phyloP scores from a whole-genome alignment of 35 echinoderm and acorn worm genomes.

The Ptychodera flava region DNA sequence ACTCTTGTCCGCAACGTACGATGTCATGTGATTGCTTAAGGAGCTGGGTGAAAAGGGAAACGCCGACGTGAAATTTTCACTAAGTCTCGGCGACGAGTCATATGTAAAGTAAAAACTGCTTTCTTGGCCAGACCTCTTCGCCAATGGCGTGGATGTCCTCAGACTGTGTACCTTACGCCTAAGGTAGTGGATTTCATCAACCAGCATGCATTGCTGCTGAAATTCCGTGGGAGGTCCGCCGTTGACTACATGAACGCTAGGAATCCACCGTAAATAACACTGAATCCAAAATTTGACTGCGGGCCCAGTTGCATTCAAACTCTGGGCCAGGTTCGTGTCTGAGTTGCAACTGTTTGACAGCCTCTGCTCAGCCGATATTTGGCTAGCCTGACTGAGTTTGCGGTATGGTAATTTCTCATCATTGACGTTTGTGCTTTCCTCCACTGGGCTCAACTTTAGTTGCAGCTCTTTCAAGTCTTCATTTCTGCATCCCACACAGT shows the following conservation, averaged over 20 bases:
- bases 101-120: constrained; percentile 54
- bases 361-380: background rate
- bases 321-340: constrained; percentile 26
- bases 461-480: background rate
- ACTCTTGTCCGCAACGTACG: background rate
- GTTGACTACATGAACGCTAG: constrained; percentile 77
- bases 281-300: constrained; percentile 91
- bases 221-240: constrained; percentile 63
- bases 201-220: constrained; percentile 82
- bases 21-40: background rate
- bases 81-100: constrained; percentile 26
- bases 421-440: background rate
- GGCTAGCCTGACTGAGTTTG: constrained; percentile 28
- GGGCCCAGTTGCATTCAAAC: constrained; percentile 26
- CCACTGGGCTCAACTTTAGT: background rate
- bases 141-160: constrained; percentile 19
- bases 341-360: constrained; percentile 10
- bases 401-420: constrained; percentile 67
- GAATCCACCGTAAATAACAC: constrained; percentile 85
- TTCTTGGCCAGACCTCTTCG: constrained; percentile 41
- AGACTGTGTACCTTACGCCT: constrained; percentile 60
- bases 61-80: constrained; percentile 56
- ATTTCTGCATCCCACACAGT: constrained; percentile 14
- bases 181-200: constrained; percentile 93
- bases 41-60: constrained; percentile 86